Evolutionary conservation across 2,113 vertebrate genomes (phyloP).

Genomic region (Phalacrocorax aristotelis): DNA sequence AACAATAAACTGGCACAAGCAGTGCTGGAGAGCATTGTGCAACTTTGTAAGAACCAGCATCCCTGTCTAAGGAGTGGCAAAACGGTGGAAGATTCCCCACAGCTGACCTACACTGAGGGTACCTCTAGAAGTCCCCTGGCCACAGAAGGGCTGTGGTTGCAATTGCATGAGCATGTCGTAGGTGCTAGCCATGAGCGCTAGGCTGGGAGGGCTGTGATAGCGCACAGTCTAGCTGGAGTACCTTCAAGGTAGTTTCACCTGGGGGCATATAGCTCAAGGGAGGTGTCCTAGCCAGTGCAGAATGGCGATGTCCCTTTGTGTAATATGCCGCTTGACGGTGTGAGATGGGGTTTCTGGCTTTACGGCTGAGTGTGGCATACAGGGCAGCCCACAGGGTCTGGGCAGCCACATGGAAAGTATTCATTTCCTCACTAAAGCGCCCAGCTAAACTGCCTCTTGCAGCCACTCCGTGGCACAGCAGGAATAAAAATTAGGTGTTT

Average conservation of each 20-base stretch:
- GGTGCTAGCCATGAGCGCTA: neutral
- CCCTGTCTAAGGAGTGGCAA: neutral
- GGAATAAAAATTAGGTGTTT: neutral
- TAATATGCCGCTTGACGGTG: neutral
- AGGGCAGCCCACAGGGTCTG: accelerated
- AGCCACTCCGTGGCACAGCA: neutral
- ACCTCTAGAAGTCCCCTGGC: neutral
- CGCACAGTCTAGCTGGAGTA: neutral
- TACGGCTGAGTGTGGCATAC: neutral
- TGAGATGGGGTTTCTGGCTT: neutral
- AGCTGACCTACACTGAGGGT: neutral
- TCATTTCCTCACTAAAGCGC: neutral
- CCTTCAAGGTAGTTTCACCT: neutral
- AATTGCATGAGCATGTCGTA: neutral
- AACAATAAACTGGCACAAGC: neutral
- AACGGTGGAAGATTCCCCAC: neutral
- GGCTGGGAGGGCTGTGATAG: neutral
- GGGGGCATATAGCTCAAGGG: neutral
- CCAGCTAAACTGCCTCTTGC: neutral
- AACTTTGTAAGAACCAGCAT: neutral
- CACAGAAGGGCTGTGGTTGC: neutral
- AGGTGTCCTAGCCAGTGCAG: neutral
- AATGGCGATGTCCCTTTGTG: neutral
- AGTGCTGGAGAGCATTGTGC: neutral
- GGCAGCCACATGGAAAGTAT: neutral